A percentile compares a stretch with the other conserved stretches of the same genome.
These are phyloP conservation scores for Stenodera caucasica DNA, from an alignment of 2,888 invertebrate species.

Conservation along the genomic window DNA sequence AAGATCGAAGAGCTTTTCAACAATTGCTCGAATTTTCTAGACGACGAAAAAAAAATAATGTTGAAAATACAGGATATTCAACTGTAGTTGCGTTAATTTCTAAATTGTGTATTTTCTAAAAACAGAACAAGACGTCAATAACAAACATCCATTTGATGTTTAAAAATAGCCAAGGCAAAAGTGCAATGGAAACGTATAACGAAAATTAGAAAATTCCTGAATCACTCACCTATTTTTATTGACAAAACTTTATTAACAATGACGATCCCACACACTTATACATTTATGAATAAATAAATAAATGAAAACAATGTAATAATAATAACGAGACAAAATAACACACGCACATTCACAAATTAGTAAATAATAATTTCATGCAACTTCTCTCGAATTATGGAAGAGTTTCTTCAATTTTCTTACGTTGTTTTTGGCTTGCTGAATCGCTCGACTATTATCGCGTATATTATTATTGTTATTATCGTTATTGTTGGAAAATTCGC, in stretches of 20 bases:
- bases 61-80: not conserved
- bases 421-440: conserved; percentile 42
- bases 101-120: not conserved
- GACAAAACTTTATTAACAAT: conserved; percentile 11
- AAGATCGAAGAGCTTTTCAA: too few relatives aligned
- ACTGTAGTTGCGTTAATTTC: not conserved
- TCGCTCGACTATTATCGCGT: conserved; percentile 17
- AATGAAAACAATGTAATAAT: not conserved
- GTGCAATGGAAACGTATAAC: not conserved
- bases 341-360: not conserved
- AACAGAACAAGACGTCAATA: not conserved
- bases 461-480: conserved; percentile 21
- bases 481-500: conserved; percentile 44
- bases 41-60: too few relatives aligned
- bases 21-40: too few relatives aligned
- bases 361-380: conserved; percentile 39
- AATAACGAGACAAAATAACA: conserved; percentile 15
- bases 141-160: not conserved
- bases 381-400: conserved; percentile 41
- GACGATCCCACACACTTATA: conserved; percentile 13
- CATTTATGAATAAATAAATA: conserved; percentile 8
- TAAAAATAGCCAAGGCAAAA: not conserved
- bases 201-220: conserved; percentile 13
- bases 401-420: conserved; percentile 46
- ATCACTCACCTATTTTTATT: conserved; percentile 27